Evolutionary conservation across 2,797 vertebrate species (phyloP).

Genomic region (Gymnopithys bicolor): DNA sequence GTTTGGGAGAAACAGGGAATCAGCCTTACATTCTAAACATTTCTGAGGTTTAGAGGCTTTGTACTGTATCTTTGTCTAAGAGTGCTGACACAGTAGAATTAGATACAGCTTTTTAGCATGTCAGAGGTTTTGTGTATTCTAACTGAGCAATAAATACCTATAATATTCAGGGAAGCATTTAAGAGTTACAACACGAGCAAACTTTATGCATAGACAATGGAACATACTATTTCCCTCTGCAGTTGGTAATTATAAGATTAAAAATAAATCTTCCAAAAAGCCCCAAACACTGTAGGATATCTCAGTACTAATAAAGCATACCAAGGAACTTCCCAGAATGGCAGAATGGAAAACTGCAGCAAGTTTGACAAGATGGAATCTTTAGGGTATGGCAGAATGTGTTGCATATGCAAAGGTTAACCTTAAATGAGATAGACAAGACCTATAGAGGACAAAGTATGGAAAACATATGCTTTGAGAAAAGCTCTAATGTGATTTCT

Average conservation of each 20-base stretch:
- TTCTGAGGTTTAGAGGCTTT: neutral
- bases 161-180: neutral
- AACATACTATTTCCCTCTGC: neutral
- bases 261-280: neutral
- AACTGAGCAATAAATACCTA: neutral
- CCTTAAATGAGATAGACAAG: neutral
- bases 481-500: neutral
- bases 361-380: conserved; percentile 12
- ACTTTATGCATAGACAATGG: neutral
- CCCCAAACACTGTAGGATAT: neutral
- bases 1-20: neutral
- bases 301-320: neutral
- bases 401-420: neutral
- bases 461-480: conserved; percentile 18
- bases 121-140: neutral
- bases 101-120: neutral
- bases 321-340: neutral
- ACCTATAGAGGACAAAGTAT: conserved; percentile 4
- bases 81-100: neutral
- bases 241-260: neutral
- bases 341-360: neutral
- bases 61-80: neutral
- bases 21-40: neutral
- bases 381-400: neutral
- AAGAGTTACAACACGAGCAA: neutral